Evolutionary conservation across 2,888 invertebrate species (phyloP), one percentile per base, ranked within the genome.

Genomic region (Synanthedon myopaeformis): DNA sequence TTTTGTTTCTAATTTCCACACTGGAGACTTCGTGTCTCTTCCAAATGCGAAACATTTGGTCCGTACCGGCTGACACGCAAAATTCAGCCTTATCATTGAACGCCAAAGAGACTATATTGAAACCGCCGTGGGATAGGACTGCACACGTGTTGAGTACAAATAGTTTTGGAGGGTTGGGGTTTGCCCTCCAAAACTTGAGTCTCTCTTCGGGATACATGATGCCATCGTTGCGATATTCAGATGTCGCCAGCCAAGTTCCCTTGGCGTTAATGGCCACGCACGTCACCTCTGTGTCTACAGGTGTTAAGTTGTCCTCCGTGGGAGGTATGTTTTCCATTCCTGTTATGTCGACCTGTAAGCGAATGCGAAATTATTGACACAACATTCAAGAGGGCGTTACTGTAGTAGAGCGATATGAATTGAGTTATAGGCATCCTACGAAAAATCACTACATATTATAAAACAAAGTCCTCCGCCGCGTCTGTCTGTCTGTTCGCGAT

Each of bases 41-140:
- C 87, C 87, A 87, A 61, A 87, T 71, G 28, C 87, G 65, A 58
- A 87, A 79, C 55, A 84, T 87, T 56, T 85, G 78, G 53, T 87
- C 87, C 0, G 66, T 58, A n/a, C 87, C 87, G 2, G 84, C 79
- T 42, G 87, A 74, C n/a, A 87, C 78, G 59, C 87, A 87, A 63
- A 82, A 72, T 17, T 80, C 74, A 17, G 79, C 85, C 56, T 65
- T 74, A 57, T 69, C 67, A 56, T 77, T 82, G 0, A 87, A 65
- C 0, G 79, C 78, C 56, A 87, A 58, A 28, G 81, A 74, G 4
- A 81, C 76, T 45, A 87, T 73, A 57, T 74, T 74, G 66, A 79
- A 82, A 11, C 87, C 87, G 2, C 83, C 82, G 58, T 87, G 87
- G 0, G 86, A 82, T 0, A 86, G 69, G 45, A 82, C 83, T 1